Evolutionary conservation across 1,140 invertebrate species (phyloP), one percentile per base, ranked within the genome.

Genomic region (Amphibalanus amphitrite): DNA sequence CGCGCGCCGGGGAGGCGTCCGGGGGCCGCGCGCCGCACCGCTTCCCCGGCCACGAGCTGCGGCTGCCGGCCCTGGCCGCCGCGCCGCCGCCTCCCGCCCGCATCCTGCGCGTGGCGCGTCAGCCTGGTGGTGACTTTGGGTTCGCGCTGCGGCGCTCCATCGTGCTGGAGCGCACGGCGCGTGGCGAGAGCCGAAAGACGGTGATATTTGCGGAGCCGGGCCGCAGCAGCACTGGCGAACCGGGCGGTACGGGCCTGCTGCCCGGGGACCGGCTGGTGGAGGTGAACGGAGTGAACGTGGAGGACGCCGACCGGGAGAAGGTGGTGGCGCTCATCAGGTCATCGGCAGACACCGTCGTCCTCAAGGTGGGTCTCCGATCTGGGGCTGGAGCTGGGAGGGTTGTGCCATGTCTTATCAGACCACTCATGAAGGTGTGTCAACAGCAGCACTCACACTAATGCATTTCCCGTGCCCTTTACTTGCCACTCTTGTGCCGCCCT

Each of bases 201-300:
- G 90, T 95, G 3, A 91, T 94, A 69, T 92, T 96, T 78, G 94
- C 93, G 10, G 94, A 97, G 80, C 93, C 95, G 0, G 91, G 91
- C 47, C 47, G 47, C 47, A 20, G 47, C 6, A 23, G 13, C 17
- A 1, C 6, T 23, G 47, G 17, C 6, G 47, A 13, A 20, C 47
- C 10, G 13, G 47, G 47, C 17, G 47, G 20, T 23, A 59, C 47
- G 13, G 47, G 47, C 47, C 82, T 97, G 20, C 79, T 97, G 68
- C 94, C 95, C 59, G 95, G 95, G 17, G 95, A 98, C 82, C 85
- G 91, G 76, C 84, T 98, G 0, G 83, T 97, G 72, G 90, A 95
- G 83, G 92, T 98, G 15, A 95, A 96, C 79, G 89, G 88, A 29
- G 85, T 89, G 47, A 86, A 86, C 72, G 92, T 97, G 0, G 90